A percentile compares a stretch with the other conserved stretches of the same genome.
phyloP scores from a whole-genome alignment of 2,113 vertebrate genomes.

The Chlorocebus sabaeus region DNA sequence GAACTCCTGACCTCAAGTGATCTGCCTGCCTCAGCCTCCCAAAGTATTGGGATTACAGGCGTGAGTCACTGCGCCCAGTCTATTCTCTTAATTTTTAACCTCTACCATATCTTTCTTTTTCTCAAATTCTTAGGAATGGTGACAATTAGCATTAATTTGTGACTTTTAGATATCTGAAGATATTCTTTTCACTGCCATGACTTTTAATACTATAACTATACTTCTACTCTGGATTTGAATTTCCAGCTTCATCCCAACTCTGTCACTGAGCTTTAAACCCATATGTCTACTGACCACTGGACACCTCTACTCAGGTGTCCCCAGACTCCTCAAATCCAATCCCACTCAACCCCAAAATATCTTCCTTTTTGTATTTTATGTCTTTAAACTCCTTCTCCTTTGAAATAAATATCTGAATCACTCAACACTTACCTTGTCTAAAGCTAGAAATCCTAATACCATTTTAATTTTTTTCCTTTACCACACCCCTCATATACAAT shows the following conservation, averaged over 20 bases:
- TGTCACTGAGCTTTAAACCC: neutral
- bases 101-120: neutral
- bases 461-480: neutral
- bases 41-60: no score
- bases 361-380: neutral
- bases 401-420: neutral
- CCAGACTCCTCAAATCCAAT: neutral
- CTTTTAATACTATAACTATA: neutral
- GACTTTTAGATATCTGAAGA: neutral
- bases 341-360: neutral
- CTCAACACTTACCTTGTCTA: neutral
- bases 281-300: neutral
- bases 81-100: neutral
- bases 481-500: accelerated
- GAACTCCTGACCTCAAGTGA: no score
- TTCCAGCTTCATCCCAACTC: neutral
- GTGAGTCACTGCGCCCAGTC: no score
- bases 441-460: neutral
- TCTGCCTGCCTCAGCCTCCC: no score
- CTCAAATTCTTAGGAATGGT: neutral
- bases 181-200: neutral
- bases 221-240: neutral
- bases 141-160: neutral
- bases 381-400: neutral
- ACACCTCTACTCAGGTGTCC: neutral